Evolutionary conservation across 2,113 vertebrate genomes (phyloP), one percentile per base, ranked within the genome.

Genomic region (Shinisaurus crocodilurus): DNA sequence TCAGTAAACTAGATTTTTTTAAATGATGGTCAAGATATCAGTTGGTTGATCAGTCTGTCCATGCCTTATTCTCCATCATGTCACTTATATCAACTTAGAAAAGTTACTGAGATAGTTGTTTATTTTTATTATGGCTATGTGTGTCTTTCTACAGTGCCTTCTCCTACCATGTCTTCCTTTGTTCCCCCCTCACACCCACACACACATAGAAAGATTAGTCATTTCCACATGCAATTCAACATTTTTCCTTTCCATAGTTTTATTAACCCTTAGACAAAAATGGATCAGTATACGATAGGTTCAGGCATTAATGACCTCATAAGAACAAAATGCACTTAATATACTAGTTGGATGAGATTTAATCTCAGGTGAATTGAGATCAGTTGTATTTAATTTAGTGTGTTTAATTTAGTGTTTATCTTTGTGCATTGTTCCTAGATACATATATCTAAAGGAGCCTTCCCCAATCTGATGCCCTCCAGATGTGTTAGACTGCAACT

Each of bases 201-300:
- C 29, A 0, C 29, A 84, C 34, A 67, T 12, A 60, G 27, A 82
- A 89, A 43, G 67, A 40, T 0, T 92, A 92, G 95, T 88, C 57
- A 83, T 92, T 93, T 89, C n/a, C 92, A 93, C 86, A 87, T 90
- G 83, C 37, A 80, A 80, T 90, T 86, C 63, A 6, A 57, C 16
- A 25, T 50, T 48, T 76, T 65, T 50, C n/a, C 9, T 43, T 70
- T 57, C 48, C 70, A 50, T 2, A 60, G 83, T 48, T 72, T 80
- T 50, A 65, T 81, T 65, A 48, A 16, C n/a, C 37, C 16, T 87
- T 90, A 37, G 54, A 40, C 74, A 69, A 29, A 81, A 86, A 50
- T 43, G 43, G 25, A 45, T 63, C 37, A 72, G 89, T 50, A 60
- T 74, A 32, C 25, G 29, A 48, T 32, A 75, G 23, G 86, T 72